A percentile compares a stretch with the other conserved stretches of the same genome.
phyloP scores from a whole-genome alignment of 2,797 vertebrate species.

The Pogonophryne albipinna region DNA sequence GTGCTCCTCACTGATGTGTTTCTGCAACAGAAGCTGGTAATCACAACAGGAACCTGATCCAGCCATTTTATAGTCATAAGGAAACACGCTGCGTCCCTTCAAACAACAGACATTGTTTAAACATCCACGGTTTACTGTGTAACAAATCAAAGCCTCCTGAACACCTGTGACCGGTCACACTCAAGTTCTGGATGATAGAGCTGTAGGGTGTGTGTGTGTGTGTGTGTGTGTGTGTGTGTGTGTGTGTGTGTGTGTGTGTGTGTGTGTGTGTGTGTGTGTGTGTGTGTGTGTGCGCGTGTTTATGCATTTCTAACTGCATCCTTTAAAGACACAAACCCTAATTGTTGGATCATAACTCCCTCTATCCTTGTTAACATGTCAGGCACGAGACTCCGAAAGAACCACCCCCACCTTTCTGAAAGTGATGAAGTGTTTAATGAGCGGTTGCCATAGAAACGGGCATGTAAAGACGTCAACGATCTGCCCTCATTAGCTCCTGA shows the following conservation, averaged over 20 bases:
- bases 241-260: neutral
- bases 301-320: slow-evolving; percentile 10
- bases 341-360: slow-evolving; percentile 21
- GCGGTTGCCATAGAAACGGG: slow-evolving; percentile 62
- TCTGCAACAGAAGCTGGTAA: slow-evolving; percentile 57
- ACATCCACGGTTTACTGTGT: slow-evolving; percentile 65
- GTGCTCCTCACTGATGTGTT: slow-evolving; percentile 49
- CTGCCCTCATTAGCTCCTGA: slow-evolving; percentile 75
- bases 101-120: slow-evolving; percentile 78
- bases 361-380: slow-evolving; percentile 39
- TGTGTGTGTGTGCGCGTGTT: neutral
- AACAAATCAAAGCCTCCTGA: slow-evolving; percentile 35
- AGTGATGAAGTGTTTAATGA: slow-evolving; percentile 76
- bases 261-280: neutral
- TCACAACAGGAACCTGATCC: slow-evolving; percentile 78
- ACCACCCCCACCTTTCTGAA: slow-evolving; percentile 43
- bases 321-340: slow-evolving; percentile 9
- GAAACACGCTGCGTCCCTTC: slow-evolving; percentile 77
- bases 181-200: no score
- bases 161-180: neutral
- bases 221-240: no score
- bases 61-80: slow-evolving; percentile 70
- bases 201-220: neutral
- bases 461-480: slow-evolving; percentile 74
- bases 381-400: slow-evolving; percentile 40